Conservation (phyloP, 2,797 vertebrate species). For the Pangasius mekongensis region DNA sequence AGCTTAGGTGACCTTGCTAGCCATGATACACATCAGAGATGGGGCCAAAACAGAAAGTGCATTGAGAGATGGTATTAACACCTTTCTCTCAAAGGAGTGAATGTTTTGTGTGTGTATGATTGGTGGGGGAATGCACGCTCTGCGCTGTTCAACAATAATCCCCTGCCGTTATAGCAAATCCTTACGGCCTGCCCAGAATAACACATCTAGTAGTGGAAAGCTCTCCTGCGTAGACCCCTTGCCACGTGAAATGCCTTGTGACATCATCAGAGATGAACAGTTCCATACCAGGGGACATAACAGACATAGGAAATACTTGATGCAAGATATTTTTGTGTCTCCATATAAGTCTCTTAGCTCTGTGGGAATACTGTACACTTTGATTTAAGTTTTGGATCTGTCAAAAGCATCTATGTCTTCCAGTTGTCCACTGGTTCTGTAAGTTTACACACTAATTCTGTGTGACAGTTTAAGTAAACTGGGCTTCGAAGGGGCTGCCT, state of each 20-base stretch:
- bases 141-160: conserved; percentile 61
- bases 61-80: conserved; percentile 59
- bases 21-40: conserved; percentile 38
- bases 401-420: neutral
- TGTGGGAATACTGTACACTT: conserved; percentile 7
- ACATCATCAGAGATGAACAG: conserved; percentile 55
- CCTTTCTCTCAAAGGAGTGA: conserved; percentile 55
- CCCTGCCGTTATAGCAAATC: conserved; percentile 64
- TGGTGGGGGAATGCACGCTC: conserved; percentile 14
- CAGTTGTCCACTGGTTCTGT: conserved; percentile 9
- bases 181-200: conserved; percentile 67
- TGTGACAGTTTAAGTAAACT: conserved; percentile 42
- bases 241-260: conserved; percentile 45
- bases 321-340: conserved; percentile 2
- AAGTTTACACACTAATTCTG: conserved; percentile 21
- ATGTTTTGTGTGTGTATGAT: conserved; percentile 17
- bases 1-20: conserved; percentile 49
- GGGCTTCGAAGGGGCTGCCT: conserved; percentile 7
- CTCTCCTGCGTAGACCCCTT: conserved; percentile 41
- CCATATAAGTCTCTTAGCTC: neutral
- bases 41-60: conserved; percentile 51
- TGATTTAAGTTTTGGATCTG: conserved; percentile 14
- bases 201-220: conserved; percentile 49
- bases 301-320: conserved; percentile 17
- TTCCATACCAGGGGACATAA: conserved; percentile 37